phyloP scores from a whole-genome alignment of 1,140 invertebrate genomes.

The Ostrea edulis region DNA sequence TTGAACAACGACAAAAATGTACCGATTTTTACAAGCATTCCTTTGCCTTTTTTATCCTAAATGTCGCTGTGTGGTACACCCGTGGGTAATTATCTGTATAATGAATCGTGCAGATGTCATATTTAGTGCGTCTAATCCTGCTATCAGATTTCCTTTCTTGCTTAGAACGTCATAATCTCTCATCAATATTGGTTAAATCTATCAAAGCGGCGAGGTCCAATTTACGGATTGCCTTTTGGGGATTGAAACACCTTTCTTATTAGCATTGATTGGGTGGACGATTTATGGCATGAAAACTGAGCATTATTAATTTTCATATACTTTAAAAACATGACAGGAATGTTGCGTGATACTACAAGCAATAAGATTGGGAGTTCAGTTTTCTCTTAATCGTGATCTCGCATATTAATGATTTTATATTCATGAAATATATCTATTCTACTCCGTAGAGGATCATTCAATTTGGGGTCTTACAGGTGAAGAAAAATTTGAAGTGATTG shows the following conservation, averaged over 20 bases:
- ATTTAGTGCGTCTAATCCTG: background rate
- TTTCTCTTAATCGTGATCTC: background rate
- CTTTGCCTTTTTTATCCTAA: background rate
- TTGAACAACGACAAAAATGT: too few species aligned
- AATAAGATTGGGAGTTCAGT: background rate
- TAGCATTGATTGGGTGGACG: background rate
- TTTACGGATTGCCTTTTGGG: background rate
- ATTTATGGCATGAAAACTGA: background rate
- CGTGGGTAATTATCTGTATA: background rate
- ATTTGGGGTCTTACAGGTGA: too few species aligned
- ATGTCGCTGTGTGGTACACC: background rate
- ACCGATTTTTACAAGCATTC: too few species aligned
- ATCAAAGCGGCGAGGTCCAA: background rate
- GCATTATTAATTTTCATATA: background rate
- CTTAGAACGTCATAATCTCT: background rate
- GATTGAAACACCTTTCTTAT: background rate
- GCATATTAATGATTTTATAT: background rate
- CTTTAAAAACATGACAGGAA: background rate
- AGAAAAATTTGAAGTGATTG: too few species aligned
- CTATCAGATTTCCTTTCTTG: slow-evolving; percentile 6
- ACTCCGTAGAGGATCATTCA: too few species aligned
- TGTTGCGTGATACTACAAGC: slow-evolving; percentile 1
- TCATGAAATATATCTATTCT: too few species aligned
- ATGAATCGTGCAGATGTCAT: background rate
- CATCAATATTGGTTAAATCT: background rate